Percentiles rank a stretch among this genome's conserved stretches.
Evolutionary conservation across 2,888 invertebrate genomes (phyloP).

Genomic region (Eumacrocentrus americanus): DNA sequence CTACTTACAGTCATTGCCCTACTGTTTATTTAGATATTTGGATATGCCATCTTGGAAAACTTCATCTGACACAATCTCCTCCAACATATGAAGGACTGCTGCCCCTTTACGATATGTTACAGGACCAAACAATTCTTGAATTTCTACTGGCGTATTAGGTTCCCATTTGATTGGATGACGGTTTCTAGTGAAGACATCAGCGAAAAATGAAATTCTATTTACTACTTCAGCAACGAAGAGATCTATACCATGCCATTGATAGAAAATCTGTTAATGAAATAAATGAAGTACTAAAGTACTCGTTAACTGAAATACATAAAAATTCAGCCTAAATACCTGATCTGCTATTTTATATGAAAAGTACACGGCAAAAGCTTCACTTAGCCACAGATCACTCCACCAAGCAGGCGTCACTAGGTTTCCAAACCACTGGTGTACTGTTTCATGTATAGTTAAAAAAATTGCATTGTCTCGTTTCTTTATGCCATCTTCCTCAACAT

Average conservation of each 20-base stretch:
- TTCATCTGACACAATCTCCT: constrained; percentile 63
- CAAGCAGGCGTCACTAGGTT: constrained; percentile 36
- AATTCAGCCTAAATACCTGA: constrained; percentile 46
- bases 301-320: background rate
- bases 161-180: constrained; percentile 64
- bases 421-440: constrained; percentile 36
- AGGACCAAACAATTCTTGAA: constrained; percentile 65
- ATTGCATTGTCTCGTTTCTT: background rate
- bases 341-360: constrained; percentile 43
- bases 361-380: constrained; percentile 35
- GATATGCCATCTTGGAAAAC: constrained; percentile 66
- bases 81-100: constrained; percentile 66
- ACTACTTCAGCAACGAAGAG: constrained; percentile 61
- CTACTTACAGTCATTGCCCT: constrained; percentile 43
- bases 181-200: constrained; percentile 48
- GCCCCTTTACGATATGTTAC: constrained; percentile 66
- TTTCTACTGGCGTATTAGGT: constrained; percentile 63
- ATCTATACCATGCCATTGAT: constrained; percentile 65
- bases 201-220: constrained; percentile 57
- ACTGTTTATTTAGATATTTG: constrained; percentile 61
- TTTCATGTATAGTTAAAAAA: constrained; percentile 31
- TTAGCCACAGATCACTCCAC: constrained; percentile 39
- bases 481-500: constrained; percentile 48
- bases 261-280: constrained; percentile 62
- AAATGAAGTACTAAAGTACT: too few relatives aligned